Base-by-base conservation (phyloP, 1,140 invertebrate genomes). In the Orussus abietinus region DNA sequence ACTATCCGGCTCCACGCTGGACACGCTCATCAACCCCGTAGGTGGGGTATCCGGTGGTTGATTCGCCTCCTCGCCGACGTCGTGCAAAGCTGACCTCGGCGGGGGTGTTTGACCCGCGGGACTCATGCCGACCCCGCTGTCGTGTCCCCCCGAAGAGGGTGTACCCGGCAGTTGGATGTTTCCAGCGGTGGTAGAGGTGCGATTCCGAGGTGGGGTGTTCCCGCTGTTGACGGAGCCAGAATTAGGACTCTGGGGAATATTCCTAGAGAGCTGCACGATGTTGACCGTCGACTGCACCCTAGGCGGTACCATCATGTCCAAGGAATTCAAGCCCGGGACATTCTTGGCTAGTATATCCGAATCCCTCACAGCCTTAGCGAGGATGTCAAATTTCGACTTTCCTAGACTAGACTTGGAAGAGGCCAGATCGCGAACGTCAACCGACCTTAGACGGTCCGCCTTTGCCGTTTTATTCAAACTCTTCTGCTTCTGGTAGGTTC, bases 251-350 rank as follows among this genome's bases (percentile, higher is more conserved):
- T 69, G 68, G 6, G 64, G 59, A 40, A 72, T 62, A 35, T 66
- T 72, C 19, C 69, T 60, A 0, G 77, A 72, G 7, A 81, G 53
- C 45, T 81, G 80, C 2, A 81, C 79, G 1, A 82, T 75, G 49
- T 82, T 78, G 3, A 82, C 76, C 0, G 78, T 78, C 1, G 74
- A 66, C 32, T 77, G 66, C 5, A 76, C 64, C 14, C 71, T 55
- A 3, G 66, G 63, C 3, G 79, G 77, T 11, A 75, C 60, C 45
- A 81, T 75, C 69, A 80, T 75, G 29, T 78, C 74, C 38, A 78
- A 56, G 20, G 77, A 72, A 44, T 75, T 75, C 21, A 80, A 45
- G 18, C 77, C 77, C 9, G 77, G 77, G 13, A 79, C 65, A 35
- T 73, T 71, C 42, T 69, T 60, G 5, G 69, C 64, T 30, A 78